Evolutionary conservation across 2,797 vertebrate genomes (phyloP), one percentile per base, ranked within the genome.

Genomic region (Sciurus carolinensis): DNA sequence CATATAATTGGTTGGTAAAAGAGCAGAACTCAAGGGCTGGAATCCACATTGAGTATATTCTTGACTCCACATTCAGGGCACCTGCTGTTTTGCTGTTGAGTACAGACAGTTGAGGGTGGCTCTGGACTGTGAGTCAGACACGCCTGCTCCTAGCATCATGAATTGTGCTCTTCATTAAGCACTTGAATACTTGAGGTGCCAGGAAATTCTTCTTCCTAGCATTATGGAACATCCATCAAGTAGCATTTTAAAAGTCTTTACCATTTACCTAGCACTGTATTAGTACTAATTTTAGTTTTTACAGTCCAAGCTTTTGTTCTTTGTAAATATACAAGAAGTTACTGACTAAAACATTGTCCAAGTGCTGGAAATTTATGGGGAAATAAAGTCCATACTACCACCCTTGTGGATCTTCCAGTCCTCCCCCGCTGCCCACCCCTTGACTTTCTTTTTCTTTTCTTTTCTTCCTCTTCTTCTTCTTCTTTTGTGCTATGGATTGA

Each of bases 241-340:
- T 28, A 36, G 4, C 64, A 26, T 50, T 67, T 75, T 52, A 26
- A 26, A 91, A 69, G 26, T 75, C 44, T 92, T 80, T 47, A 67
- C 12, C 36, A 77, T 44, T 64, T 95, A 15, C 28, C 30, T 80
- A 67, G 17, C 44, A 54, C 36, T 79, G 36, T 62, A 22, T 76
- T 42, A 71, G 18, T 57, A 85, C 15, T 95, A 73, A 54, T 62
- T 94, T 71, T 81, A 73, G 24, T 24, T 62, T 50, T 89, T 66
- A 84, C 42, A 13, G n/a, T 26, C 33, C 28, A 91, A 75, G 64
- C 18, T 83, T 94, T 50, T 75, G 50, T 92, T 95, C 64, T 52
- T 69, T 85, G 33, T 93, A 94, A 92, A 67, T 36, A 87, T 20
- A 76, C 3, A 71, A 77, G 80, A 94, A 42, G 59, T 62, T 36